Evolutionary conservation across 2,113 vertebrate species (phyloP).

Genomic region (Ginglymostoma cirratum): DNA sequence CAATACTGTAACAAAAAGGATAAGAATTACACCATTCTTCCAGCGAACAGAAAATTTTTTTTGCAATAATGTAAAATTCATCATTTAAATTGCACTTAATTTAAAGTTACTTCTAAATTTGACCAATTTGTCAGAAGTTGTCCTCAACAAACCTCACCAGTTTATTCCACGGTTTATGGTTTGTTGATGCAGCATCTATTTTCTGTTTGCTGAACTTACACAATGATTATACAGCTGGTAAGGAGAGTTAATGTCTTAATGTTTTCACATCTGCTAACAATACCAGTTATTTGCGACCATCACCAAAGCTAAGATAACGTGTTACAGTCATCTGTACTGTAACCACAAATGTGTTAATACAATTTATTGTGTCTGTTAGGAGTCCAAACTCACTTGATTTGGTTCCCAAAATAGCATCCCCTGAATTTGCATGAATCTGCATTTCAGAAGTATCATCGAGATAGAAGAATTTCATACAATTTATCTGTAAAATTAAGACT

Average conservation of each 20-base stretch:
- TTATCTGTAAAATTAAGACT: constrained; percentile 62
- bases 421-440: constrained; percentile 70
- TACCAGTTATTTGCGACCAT: constrained; percentile 72
- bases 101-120: constrained; percentile 47
- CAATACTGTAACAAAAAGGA: constrained; percentile 93
- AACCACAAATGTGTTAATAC: constrained; percentile 51
- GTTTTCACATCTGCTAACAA: constrained; percentile 72
- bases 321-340: constrained; percentile 48
- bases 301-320: constrained; percentile 57
- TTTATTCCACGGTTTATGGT: constrained; percentile 47
- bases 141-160: constrained; percentile 68
- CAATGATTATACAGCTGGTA: constrained; percentile 55
- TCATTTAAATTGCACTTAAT: constrained; percentile 65
- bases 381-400: constrained; percentile 64
- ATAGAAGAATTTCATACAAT: constrained; percentile 91
- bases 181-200: constrained; percentile 65
- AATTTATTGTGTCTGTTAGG: constrained; percentile 58
- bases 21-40: constrained; percentile 78
- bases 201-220: constrained; percentile 98
- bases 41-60: constrained; percentile 94
- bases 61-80: constrained; percentile 55
- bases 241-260: constrained; percentile 57
- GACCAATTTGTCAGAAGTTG: constrained; percentile 51
- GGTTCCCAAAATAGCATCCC: constrained; percentile 68
- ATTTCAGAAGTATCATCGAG: constrained; percentile 74